Percentiles rank a stretch among this genome's conserved stretches.
These are phyloP conservation scores for Sebastes trivittatus DNA, from an alignment of 2,797 vertebrate genomes.

Conservation along the genomic window DNA sequence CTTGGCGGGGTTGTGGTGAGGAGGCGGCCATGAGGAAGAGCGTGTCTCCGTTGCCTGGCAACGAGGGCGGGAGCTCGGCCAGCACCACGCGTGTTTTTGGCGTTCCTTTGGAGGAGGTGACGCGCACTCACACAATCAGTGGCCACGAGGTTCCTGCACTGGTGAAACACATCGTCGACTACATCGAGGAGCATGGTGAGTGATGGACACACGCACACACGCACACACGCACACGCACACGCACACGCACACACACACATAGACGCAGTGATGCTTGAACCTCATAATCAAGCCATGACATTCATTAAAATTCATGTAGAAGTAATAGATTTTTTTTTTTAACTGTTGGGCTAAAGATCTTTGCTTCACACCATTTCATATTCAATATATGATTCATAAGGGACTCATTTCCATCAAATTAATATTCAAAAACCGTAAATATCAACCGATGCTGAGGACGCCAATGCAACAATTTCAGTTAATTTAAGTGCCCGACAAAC, in stretches of 20 bases:
- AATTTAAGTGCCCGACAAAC: background rate
- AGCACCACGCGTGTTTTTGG: slow-evolving; percentile 95
- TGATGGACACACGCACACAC: background rate
- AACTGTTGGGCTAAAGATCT: background rate
- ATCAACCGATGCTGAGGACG: background rate
- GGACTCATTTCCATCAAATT: background rate
- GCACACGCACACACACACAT: background rate
- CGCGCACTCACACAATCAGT: slow-evolving; percentile 84
- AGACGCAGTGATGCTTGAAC: too few relatives aligned
- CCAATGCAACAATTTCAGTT: background rate
- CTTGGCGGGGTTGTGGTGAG: slow-evolving; percentile 94
- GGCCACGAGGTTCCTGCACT: slow-evolving; percentile 94
- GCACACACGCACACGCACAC: background rate
- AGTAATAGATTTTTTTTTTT: background rate
- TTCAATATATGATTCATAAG: background rate
- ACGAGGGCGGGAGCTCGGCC: slow-evolving; percentile 82
- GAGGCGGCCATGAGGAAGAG: slow-evolving; percentile 99
- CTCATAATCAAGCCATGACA: background rate
- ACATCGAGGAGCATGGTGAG: slow-evolving; percentile 98
- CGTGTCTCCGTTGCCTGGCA: slow-evolving; percentile 95
- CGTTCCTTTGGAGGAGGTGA: slow-evolving; percentile 96
- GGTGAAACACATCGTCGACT: slow-evolving; percentile 96
- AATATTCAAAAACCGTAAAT: background rate
- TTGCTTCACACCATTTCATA: background rate
- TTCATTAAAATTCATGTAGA: background rate